A percentile compares a stretch with the other conserved stretches of the same genome.
Evolutionary conservation across 2,888 invertebrate genomes (phyloP).

Genomic region (Junonia oenone): DNA sequence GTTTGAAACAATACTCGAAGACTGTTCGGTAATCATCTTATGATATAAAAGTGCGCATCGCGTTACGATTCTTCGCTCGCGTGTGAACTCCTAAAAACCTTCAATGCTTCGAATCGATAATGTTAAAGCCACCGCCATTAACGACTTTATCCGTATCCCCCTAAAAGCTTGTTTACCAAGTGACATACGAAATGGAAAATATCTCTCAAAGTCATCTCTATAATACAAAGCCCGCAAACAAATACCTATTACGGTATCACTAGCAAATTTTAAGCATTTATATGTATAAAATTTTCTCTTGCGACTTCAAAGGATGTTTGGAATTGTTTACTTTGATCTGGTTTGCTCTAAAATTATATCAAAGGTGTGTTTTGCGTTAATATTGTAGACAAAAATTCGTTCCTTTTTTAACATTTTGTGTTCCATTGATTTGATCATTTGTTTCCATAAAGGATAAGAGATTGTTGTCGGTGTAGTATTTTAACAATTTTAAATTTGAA

Average conservation of each 20-base stretch:
- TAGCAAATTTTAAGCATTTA: constrained; percentile 29
- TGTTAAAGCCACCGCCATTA: constrained; percentile 50
- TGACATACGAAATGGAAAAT: constrained; percentile 17
- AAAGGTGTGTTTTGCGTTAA: not conserved
- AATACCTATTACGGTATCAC: constrained; percentile 10
- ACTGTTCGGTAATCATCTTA: constrained; percentile 53
- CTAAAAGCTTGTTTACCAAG: constrained; percentile 28
- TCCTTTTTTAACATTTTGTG: not conserved
- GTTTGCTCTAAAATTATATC: constrained; percentile 17
- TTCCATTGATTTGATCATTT: not conserved
- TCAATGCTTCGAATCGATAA: constrained; percentile 62
- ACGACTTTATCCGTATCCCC: constrained; percentile 58
- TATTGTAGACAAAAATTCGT: not conserved
- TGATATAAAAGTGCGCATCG: constrained; percentile 59
- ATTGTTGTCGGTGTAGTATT: no score
- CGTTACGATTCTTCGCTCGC: constrained; percentile 61
- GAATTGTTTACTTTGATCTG: constrained; percentile 33
- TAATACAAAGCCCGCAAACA: constrained; percentile 14
- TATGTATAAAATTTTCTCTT: constrained; percentile 26
- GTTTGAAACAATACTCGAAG: constrained; percentile 1
- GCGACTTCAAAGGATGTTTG: constrained; percentile 30
- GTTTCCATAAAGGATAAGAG: not conserved
- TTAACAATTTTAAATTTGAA: no score
- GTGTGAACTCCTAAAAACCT: constrained; percentile 63
- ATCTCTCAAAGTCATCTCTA: constrained; percentile 19